These are phyloP conservation scores for Lasius fuliginosus DNA, from an alignment of 2,888 invertebrate genomes.

Conservation along the genomic window DNA sequence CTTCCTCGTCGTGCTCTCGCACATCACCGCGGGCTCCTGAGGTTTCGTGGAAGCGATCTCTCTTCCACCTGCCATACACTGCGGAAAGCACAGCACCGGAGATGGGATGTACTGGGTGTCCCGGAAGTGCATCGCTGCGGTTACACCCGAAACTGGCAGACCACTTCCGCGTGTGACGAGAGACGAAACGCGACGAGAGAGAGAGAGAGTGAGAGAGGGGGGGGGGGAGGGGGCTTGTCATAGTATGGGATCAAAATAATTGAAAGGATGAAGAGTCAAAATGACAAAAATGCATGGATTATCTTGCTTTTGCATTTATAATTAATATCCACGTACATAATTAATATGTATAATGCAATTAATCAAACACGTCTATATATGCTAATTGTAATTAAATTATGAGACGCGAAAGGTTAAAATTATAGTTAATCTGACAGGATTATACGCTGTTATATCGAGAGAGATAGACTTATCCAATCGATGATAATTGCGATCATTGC, in stretches of 20 bases:
- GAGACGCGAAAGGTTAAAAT: not conserved
- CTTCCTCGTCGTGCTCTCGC: constrained; percentile 59
- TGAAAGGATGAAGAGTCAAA: not conserved
- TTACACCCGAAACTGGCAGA: constrained; percentile 49
- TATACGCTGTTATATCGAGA: constrained; percentile 2
- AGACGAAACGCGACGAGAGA: not conserved
- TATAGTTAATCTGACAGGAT: constrained; percentile 36
- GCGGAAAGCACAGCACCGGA: constrained; percentile 63
- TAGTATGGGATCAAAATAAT: constrained; percentile 3
- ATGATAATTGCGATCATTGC: constrained; percentile 29
- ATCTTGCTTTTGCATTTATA: constrained; percentile 1
- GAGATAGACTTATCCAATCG: not conserved
- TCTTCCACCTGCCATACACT: constrained; percentile 72
- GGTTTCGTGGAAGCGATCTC: constrained; percentile 82
- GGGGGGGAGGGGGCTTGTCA: no score
- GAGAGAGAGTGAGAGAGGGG: not conserved
- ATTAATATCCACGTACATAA: constrained; percentile 2
- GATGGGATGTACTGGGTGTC: constrained; percentile 75
- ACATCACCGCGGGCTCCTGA: constrained; percentile 76
- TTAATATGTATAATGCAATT: constrained; percentile 46
- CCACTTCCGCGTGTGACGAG: constrained; percentile 43
- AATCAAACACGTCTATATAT: constrained; percentile 25
- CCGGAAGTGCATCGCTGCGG: constrained; percentile 69
- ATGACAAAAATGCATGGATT: not conserved
- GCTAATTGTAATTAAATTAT: constrained; percentile 34